A percentile compares a stretch with the other conserved stretches of the same genome.
These are phyloP conservation scores for Taxidea taxus DNA, from an alignment of 2,113 vertebrate species.

Conservation along the genomic window DNA sequence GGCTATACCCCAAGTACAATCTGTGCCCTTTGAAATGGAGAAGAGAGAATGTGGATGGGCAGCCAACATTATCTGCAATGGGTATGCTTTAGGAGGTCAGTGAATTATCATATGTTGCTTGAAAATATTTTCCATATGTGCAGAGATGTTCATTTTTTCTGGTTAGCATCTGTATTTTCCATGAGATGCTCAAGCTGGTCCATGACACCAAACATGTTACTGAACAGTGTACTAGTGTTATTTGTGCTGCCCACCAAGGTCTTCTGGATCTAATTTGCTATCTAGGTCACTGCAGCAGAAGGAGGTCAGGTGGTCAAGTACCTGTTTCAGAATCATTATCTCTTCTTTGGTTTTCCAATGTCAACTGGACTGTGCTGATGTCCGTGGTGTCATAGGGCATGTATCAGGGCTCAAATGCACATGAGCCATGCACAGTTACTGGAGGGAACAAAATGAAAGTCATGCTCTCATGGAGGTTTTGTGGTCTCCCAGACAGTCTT, in stretches of 20 bases:
- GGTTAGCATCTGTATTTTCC: neutral
- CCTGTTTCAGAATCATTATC: neutral
- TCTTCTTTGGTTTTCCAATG: neutral
- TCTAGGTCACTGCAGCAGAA: neutral
- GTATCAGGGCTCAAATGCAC: too few relatives aligned
- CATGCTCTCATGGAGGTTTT: fast-evolving
- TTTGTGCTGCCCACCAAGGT: neutral
- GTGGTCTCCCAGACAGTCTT: neutral
- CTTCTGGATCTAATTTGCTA: neutral
- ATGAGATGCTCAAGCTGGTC: neutral
- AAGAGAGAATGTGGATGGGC: neutral
- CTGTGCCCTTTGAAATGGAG: neutral
- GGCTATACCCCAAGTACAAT: neutral
- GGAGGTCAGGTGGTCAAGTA: neutral
- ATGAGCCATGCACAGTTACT: neutral
- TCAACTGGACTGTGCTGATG: neutral
- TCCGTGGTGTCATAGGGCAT: too few relatives aligned
- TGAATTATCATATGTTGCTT: neutral
- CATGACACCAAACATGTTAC: neutral
- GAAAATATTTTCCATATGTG: neutral
- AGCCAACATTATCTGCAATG: neutral
- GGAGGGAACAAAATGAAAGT: fast-evolving
- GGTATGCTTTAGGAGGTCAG: neutral
- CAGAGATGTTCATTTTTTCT: neutral
- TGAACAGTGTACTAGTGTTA: neutral